Base-by-base conservation (phyloP, 2,797 vertebrate species). In the Gorsachius magnificus region DNA sequence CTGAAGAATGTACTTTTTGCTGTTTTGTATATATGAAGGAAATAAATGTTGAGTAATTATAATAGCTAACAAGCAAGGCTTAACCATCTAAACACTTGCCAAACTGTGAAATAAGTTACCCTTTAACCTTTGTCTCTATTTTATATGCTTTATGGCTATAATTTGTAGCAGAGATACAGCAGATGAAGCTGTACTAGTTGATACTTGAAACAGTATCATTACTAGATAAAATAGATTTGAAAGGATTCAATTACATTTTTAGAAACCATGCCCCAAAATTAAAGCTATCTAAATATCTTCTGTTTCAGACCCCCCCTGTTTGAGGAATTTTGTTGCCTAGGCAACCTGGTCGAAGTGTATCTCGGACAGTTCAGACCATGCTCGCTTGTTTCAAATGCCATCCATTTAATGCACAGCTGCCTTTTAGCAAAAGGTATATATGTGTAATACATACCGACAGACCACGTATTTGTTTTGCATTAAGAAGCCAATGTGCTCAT, bases 321-420 rank as follows among this genome's bases (percentile, higher is more conserved):
- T 78, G 78, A 96, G 76, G 82, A 83, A 85, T 95, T 91, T 45
- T 80, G 92, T 91, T 96, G 76, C 91, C 87, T 65, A 87, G 96
- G 91, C 72, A 96, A 96, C 94, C 3, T 33, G 64, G 50, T 83
- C 15, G 21, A 46, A 31, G 25, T 18, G 13, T 68, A 53, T 74
- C 70, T 70, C 16, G n/a, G 58, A 26, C 43, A 53, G 61, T 58
- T 93, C 69, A 89, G 89, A 65, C 36, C 25, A 38, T 2, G 24
- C 25, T 89, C 0, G 0, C 50, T 79, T 79, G 16, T 87, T 94
- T 84, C 79, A 95, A 87, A 91, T 46, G 20, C 29, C 41, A 58
- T 43, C 45, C 45, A 51, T 79, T 77, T 87, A 90, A 90, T 2
- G 28, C 38, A 76, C 56, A 79, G 57, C 29, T 95, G 76, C 68